phyloP scores from a whole-genome alignment of 2,888 invertebrate genomes.

The Oscheius sp. region DNA sequence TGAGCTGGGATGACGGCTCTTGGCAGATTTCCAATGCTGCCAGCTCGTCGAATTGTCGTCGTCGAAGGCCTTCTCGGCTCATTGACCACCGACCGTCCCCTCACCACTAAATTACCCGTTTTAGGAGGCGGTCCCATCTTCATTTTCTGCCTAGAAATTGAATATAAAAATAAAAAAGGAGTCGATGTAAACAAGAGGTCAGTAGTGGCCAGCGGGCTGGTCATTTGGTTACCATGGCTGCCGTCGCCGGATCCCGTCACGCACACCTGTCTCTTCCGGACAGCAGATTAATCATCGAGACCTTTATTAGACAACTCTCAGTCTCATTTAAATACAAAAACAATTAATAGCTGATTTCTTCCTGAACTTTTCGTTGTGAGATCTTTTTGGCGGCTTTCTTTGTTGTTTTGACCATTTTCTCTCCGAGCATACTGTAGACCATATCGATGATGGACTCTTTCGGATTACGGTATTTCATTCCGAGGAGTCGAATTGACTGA shows the following conservation, averaged over 20 bases:
- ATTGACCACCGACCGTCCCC: constrained; percentile 4
- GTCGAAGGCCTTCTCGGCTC: constrained; percentile 26
- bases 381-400: constrained; percentile 58
- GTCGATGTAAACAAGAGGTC: constrained; percentile 1
- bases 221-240: constrained; percentile 17
- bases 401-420: constrained; percentile 74
- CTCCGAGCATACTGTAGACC: constrained; percentile 75
- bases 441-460: constrained; percentile 76
- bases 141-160: constrained; percentile 4
- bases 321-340: constrained; percentile 8
- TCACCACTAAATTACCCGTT: constrained; percentile 16
- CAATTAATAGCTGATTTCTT: not conserved
- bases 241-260: not conserved
- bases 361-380: not conserved
- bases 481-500: constrained; percentile 75
- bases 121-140: constrained; percentile 26
- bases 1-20: constrained; percentile 33
- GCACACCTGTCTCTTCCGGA: constrained; percentile 6
- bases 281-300: not conserved
- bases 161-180: no score
- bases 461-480: constrained; percentile 74
- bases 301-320: not conserved
- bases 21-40: constrained; percentile 38
- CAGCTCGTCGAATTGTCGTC: constrained; percentile 27
- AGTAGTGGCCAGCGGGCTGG: constrained; percentile 10